These are phyloP conservation scores for Eptesicus fuscus DNA, from an alignment of 2,113 vertebrate species.

Conservation along the genomic window DNA sequence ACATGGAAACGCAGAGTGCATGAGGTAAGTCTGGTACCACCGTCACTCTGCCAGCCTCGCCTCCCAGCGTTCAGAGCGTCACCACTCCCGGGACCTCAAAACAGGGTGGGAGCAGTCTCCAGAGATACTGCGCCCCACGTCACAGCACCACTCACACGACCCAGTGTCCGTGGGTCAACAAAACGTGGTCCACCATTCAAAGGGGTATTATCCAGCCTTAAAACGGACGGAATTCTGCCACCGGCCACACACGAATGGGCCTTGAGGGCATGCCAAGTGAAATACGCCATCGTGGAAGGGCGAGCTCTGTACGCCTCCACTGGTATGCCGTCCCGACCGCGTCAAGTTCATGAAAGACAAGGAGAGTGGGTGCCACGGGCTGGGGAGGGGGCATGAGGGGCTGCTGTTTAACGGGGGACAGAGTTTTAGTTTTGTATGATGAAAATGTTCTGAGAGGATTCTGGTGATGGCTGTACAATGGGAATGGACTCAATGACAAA, in stretches of 20 bases:
- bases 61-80: neutral
- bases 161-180: neutral
- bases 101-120: neutral
- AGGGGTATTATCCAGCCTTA: neutral
- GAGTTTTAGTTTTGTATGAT: neutral
- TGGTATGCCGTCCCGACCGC: neutral
- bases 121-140: accelerated
- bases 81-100: neutral
- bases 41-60: too few species aligned
- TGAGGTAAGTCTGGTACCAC: neutral
- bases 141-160: neutral
- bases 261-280: neutral
- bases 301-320: neutral
- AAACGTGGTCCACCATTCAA: neutral
- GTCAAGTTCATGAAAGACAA: neutral
- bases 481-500: neutral
- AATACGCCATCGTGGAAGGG: neutral
- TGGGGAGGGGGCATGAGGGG: neutral
- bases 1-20: neutral
- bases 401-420: neutral
- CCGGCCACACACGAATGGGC: neutral
- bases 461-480: neutral
- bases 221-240: neutral
- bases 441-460: neutral
- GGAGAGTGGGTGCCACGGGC: neutral